Percentiles rank a stretch among this genome's conserved stretches.
Conservation (phyloP, 53 echinoderm and acorn worm species). For the Patiria pectinifera region DNA sequence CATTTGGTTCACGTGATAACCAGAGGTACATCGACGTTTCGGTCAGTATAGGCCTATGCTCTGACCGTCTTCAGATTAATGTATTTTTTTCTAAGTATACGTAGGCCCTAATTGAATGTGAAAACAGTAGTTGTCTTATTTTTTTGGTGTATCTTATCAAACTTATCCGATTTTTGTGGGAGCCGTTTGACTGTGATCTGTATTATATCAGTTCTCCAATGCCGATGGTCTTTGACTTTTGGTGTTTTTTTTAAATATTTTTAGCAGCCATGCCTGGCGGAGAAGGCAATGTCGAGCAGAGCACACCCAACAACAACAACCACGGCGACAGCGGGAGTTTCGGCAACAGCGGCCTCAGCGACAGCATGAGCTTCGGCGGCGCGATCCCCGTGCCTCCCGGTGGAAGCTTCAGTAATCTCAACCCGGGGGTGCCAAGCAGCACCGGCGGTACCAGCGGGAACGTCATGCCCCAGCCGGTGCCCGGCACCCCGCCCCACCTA, state of each 20-base stretch:
- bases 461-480: conserved; percentile 17
- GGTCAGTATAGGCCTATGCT: too few species aligned
- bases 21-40: too few species aligned
- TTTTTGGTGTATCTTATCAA: too few species aligned
- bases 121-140: too few species aligned
- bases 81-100: too few species aligned
- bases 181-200: too few species aligned
- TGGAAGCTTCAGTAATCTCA: not conserved
- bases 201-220: too few species aligned
- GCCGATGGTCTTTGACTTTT: not conserved
- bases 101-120: too few species aligned
- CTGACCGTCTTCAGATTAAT: too few species aligned
- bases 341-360: conserved; percentile 22
- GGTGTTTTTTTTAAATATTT: not conserved
- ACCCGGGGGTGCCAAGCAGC: conserved; percentile 10
- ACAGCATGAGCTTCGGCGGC: conserved; percentile 1
- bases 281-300: conserved; percentile 15
- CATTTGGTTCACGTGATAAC: too few species aligned
- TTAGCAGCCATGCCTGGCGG: conserved; percentile 31
- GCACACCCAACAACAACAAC: not conserved
- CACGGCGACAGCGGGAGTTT: not conserved
- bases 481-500: conserved; percentile 7
- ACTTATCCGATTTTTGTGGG: too few species aligned
- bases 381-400: not conserved
- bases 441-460: not conserved